These are phyloP conservation scores for Agrotis segetum DNA, from an alignment of 2,888 invertebrate species.

Conservation along the genomic window DNA sequence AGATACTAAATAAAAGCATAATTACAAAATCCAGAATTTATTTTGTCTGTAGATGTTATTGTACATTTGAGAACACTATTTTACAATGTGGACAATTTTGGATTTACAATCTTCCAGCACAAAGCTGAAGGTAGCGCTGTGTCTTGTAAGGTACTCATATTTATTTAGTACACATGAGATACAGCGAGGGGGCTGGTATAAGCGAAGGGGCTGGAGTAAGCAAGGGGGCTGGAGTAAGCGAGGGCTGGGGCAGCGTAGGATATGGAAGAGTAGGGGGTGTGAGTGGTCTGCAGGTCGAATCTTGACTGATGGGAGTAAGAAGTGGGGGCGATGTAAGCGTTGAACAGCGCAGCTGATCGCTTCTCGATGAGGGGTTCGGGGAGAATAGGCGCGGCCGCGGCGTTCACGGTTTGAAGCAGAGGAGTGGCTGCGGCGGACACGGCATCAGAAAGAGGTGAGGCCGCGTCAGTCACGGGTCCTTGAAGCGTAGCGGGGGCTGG, in stretches of 20 bases:
- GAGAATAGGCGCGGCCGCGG: not conserved
- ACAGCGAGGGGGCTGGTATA: constrained; percentile 27
- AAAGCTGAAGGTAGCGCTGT: constrained; percentile 7
- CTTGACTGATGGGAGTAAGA: constrained; percentile 69
- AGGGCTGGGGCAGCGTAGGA: constrained; percentile 58
- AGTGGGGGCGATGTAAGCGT: constrained; percentile 44
- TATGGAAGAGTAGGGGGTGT: constrained; percentile 65
- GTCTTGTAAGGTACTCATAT: not conserved
- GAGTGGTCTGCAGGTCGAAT: constrained; percentile 65
- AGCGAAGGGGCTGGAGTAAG: constrained; percentile 42
- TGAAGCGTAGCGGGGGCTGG: constrained; percentile 64
- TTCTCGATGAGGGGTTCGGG: constrained; percentile 69
- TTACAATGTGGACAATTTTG: constrained; percentile 48
- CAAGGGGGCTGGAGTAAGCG: constrained; percentile 49
- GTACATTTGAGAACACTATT: constrained; percentile 46
- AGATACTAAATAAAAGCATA: constrained; percentile 43
- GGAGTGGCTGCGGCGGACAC: constrained; percentile 52
- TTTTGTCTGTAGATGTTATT: constrained; percentile 44
- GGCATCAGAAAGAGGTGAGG: constrained; percentile 71
- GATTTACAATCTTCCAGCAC: constrained; percentile 33
- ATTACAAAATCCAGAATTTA: constrained; percentile 39
- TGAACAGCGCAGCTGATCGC: constrained; percentile 44
- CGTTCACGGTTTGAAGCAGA: not conserved
- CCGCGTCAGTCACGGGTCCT: constrained; percentile 43
- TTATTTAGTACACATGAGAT: constrained; percentile 49